phyloP scores from a whole-genome alignment of 2,797 vertebrate species.

The Hybognathus amarus region DNA sequence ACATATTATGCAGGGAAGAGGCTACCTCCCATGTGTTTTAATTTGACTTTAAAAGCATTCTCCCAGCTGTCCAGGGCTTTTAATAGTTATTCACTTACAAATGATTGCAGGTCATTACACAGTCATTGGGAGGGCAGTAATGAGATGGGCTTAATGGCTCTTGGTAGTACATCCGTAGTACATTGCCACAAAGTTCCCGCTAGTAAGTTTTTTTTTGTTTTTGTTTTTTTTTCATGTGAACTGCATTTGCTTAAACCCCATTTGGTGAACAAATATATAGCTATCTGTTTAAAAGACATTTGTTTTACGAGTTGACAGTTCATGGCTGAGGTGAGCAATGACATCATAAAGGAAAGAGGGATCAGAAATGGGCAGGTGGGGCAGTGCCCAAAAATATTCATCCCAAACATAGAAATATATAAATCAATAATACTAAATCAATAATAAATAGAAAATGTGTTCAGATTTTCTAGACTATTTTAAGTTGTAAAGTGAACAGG shows the following conservation, averaged over 20 bases:
- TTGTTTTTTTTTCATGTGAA: constrained; percentile 72
- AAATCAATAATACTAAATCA: neutral
- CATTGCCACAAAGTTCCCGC: constrained; percentile 90
- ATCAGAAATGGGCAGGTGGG: constrained; percentile 26
- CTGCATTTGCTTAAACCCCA: constrained; percentile 91
- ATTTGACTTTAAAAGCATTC: constrained; percentile 88
- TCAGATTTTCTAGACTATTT: neutral
- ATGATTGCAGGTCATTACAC: constrained; percentile 97
- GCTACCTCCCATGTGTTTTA: constrained; percentile 88
- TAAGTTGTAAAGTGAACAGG: neutral
- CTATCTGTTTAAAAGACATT: constrained; percentile 94
- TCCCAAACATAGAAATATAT: neutral
- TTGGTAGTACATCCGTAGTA: constrained; percentile 88
- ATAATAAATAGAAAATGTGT: neutral
- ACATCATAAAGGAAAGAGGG: constrained; percentile 41
- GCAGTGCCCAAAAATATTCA: neutral
- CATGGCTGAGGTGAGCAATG: constrained; percentile 56
- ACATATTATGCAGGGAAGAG: constrained; percentile 84
- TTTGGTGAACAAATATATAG: constrained; percentile 84
- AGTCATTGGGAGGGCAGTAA: constrained; percentile 95
- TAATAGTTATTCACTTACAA: constrained; percentile 98
- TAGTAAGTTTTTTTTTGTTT: constrained; percentile 73
- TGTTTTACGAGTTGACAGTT: constrained; percentile 76
- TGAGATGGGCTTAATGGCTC: constrained; percentile 93
- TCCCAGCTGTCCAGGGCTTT: constrained; percentile 88